phyloP scores from a whole-genome alignment of 2,797 vertebrate species.

The Xenops minutus region DNA sequence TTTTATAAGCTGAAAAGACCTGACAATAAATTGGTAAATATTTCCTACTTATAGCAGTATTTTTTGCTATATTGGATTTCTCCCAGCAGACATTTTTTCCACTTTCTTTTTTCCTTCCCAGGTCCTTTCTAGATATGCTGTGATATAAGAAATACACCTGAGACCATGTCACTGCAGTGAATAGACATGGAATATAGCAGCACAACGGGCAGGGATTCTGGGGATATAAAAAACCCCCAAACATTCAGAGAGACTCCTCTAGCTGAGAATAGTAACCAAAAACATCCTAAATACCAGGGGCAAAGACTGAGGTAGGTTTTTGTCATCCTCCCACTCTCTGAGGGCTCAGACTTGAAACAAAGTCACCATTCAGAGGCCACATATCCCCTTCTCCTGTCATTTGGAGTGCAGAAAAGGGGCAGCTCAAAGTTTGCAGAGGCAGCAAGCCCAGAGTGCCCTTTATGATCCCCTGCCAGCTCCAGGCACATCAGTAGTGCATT shows the following conservation, averaged over 20 bases:
- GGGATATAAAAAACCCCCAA: neutral
- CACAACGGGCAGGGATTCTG: neutral
- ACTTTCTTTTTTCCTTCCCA: neutral
- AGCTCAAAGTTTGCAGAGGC: neutral
- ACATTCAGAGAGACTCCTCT: neutral
- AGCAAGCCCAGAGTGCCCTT: neutral
- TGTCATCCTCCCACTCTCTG: neutral
- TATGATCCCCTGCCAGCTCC: neutral
- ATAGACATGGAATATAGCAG: neutral
- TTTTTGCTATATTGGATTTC: neutral
- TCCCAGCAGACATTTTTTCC: neutral
- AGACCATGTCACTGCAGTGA: neutral
- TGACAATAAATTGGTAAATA: neutral
- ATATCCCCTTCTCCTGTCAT: neutral
- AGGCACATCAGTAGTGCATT: neutral
- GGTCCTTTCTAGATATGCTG: neutral
- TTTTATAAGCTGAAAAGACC: neutral
- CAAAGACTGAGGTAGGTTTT: neutral
- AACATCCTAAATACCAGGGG: neutral
- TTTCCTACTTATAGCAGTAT: neutral
- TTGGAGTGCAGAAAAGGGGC: neutral
- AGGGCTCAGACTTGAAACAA: neutral
- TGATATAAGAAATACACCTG: neutral
- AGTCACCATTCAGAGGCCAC: neutral
- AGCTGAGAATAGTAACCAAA: neutral